These are phyloP conservation scores for Manis pentadactyla DNA, from an alignment of 2,797 vertebrate genomes.

Conservation along the genomic window DNA sequence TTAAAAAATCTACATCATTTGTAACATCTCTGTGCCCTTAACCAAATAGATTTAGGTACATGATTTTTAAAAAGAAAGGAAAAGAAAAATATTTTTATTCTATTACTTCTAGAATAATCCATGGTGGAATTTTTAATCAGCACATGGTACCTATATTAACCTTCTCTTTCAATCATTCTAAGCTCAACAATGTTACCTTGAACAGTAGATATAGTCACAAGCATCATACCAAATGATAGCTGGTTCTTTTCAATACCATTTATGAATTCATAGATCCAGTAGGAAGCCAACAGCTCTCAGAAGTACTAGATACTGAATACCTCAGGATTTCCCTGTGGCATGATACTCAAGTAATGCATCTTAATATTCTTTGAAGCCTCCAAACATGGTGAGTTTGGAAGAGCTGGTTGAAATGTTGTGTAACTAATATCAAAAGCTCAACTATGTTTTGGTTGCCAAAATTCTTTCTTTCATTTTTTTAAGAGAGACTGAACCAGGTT, in stretches of 20 bases:
- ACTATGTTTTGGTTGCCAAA: not conserved
- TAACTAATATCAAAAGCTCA: not conserved
- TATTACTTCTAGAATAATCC: not conserved
- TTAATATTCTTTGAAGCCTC: constrained; percentile 24
- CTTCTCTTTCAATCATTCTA: not conserved
- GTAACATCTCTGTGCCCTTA: not conserved
- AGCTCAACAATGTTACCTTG: not conserved
- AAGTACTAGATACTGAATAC: not conserved
- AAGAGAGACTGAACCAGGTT: not conserved
- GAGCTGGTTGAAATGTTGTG: not conserved
- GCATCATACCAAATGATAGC: not conserved
- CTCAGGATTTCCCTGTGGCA: not conserved
- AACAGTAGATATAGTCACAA: not conserved
- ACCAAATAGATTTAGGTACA: not conserved
- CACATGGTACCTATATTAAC: too few species aligned
- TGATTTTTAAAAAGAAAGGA: not conserved
- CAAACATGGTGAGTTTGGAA: not conserved
- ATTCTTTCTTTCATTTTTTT: not conserved
- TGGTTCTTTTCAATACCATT: not conserved
- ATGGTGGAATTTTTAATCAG: not conserved
- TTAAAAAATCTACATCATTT: not conserved
- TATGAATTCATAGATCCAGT: not conserved
- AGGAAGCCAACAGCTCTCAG: not conserved
- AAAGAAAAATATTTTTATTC: not conserved
- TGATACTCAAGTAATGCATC: not conserved